Evolutionary conservation across 2,888 invertebrate species (phyloP), one percentile per base, ranked within the genome.

Genomic region (Diplolepis rosae): DNA sequence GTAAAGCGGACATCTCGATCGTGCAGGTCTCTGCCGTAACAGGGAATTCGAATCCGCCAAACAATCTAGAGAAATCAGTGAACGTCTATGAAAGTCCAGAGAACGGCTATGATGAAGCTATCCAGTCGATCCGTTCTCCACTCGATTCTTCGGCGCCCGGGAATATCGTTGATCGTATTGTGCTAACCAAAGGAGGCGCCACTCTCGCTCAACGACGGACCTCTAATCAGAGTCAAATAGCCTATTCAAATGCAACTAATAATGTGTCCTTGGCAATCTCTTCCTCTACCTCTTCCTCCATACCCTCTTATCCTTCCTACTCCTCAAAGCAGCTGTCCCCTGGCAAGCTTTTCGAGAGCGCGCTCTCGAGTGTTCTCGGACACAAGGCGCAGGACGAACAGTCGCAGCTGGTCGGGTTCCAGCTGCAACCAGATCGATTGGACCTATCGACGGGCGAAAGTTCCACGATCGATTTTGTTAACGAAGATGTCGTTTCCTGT

Each of bases 401-500:
- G 74, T 18, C 69, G 71, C 54, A 71, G 77, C 45, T 72, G 72
- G 66, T 70, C 56, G 11, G 65, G 69, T 67, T 61, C 78, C 68
- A 69, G 73, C 30, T 75, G 73, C 73, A 76, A 28, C 75, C 79
- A 66, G 56, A 56, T 48, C 48, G 48, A 52, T 32, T 27, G 30
- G 65, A 65, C 32, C 70, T 52, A 54, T 61, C 75, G 66, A n/a
- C 67, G 71, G 35, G 69, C 74, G 22, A 71, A 70, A 52, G 75
- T 22, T 61, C 11, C 30, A 66, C 68, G 18, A 35, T 32, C 50
- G 69, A 68, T 42, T 73, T 74, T 9, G 51, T 35, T 52, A 69
- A 52, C 27, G 67, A 35, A 35, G 5, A 42, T 61, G 35, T 35
- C 24, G 27, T 35, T 13, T 61, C 61, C 52, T 89, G 89, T 82